Conservation (phyloP, 2,888 invertebrate genomes). For the Himalopsyche japonica region DNA sequence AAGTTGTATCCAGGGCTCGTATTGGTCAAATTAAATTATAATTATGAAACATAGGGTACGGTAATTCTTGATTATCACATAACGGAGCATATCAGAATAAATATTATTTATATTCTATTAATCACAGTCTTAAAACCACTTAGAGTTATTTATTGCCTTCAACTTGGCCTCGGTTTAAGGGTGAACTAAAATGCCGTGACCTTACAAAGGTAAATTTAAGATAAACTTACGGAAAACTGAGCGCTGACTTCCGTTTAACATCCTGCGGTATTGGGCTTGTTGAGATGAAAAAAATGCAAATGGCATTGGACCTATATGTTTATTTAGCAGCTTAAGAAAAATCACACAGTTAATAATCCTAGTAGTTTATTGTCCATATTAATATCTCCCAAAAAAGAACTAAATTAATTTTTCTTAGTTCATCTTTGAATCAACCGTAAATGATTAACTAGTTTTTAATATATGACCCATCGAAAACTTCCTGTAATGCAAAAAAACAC, state of each 20-base stretch:
- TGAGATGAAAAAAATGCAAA: no score
- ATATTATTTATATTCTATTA: background rate
- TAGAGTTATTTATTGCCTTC: background rate
- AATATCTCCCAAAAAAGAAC: no score
- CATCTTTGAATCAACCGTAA: no score
- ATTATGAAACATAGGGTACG: background rate
- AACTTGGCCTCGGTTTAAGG: background rate
- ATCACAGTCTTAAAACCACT: background rate
- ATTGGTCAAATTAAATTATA: background rate
- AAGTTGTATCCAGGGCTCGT: background rate
- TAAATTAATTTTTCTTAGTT: no score
- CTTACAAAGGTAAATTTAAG: background rate
- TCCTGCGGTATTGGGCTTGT: no score
- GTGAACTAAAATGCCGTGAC: background rate
- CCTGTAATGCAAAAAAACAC: no score
- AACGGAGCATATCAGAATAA: background rate
- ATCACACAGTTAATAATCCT: no score
- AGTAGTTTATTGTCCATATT: no score
- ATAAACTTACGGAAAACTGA: background rate
- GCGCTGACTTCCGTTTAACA: background rate
- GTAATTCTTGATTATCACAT: background rate
- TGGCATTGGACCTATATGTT: no score
- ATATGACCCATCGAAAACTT: no score
- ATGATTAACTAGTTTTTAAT: no score
- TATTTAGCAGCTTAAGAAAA: no score